Base-by-base conservation (phyloP, 2,797 vertebrate genomes). In the Telmatherina bonti region DNA sequence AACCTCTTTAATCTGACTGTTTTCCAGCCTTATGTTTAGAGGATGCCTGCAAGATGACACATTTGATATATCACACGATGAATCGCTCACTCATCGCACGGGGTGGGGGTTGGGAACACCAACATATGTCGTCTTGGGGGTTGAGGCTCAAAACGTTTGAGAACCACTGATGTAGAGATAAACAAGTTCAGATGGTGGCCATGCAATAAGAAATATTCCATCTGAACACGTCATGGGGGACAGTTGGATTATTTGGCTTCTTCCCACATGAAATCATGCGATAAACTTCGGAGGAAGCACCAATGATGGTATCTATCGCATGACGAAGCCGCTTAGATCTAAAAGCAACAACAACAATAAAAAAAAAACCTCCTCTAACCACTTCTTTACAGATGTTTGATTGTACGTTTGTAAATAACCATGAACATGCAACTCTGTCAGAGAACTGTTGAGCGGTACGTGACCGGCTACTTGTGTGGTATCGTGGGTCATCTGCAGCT, bases 401-500 rank as follows among this genome's bases (percentile, higher is more conserved):
- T 47, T 49, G 22, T 24, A 4, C 24, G n/a, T 22, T 11, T 22
- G n/a, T 2, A 24, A 9, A 47, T 10, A 22, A 7, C 3, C 5
- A 10, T 24, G 1, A 49, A 18, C n/a, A 2, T 31, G 18, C n/a
- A 30, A 47, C 30, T 20, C 45, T 36, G 22, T 55, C 33, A 24
- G 29, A 47, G 29, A 51, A 53, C 43, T n/a, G 29, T 0, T 13
- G 22, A 20, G 11, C 11, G 5, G 18, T 4, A 24, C 13, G 10
- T 7, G 38, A 11, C 15, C n/a, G 4, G 13, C 11, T 13, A 49
- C n/a, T 41, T 26, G 4, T 10, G n/a, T 69, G 18, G 33, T 27
- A 47, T 47, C 30, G 38, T n/a, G 38, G 59, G 49, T 43, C 49
- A 52, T 33, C 58, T 43, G 62, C 22, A 43, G 78, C 27, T 59